Percentiles rank a stretch among this genome's conserved stretches.
These are phyloP conservation scores for Pachycephala philippinensis DNA, from an alignment of 2,113 vertebrate genomes.

Conservation along the genomic window DNA sequence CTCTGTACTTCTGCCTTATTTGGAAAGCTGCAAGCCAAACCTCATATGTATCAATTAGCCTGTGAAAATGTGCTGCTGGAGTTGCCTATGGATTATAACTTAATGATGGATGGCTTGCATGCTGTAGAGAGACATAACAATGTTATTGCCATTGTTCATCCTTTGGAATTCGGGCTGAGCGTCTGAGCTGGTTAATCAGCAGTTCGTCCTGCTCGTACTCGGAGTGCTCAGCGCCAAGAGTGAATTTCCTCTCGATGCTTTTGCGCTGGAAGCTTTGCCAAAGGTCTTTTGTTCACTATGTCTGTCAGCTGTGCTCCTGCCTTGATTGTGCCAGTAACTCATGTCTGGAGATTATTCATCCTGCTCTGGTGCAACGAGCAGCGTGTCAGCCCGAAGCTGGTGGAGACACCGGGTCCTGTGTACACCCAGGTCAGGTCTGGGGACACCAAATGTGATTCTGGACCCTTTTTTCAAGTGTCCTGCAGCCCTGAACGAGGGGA, in stretches of 20 bases:
- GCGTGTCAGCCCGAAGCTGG: neutral
- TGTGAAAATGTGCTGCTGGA: neutral
- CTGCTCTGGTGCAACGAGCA: neutral
- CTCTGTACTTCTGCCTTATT: neutral
- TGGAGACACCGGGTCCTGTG: neutral
- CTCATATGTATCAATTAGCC: neutral
- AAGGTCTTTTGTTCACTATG: neutral
- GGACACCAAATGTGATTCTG: neutral
- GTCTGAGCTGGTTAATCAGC: conserved; percentile 24
- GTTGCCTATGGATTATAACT: neutral
- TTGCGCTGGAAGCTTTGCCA: conserved; percentile 7
- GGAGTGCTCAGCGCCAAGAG: neutral
- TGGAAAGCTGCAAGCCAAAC: neutral
- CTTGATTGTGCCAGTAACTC: conserved; percentile 30
- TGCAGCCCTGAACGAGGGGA: neutral
- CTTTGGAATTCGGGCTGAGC: conserved; percentile 5
- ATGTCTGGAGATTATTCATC: conserved; percentile 7
- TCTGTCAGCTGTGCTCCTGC: conserved; percentile 21
- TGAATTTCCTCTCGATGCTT: conserved; percentile 4
- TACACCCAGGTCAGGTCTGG: neutral
- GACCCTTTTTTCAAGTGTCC: neutral
- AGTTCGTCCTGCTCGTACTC: neutral
- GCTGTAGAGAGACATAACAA: conserved; percentile 9
- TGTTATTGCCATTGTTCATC: conserved; percentile 27
- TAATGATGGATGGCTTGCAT: neutral